Conservation (phyloP, 30 jellyfish, hydroid and myxozoan genomes). For the Turritopsis dohrnii region DNA sequence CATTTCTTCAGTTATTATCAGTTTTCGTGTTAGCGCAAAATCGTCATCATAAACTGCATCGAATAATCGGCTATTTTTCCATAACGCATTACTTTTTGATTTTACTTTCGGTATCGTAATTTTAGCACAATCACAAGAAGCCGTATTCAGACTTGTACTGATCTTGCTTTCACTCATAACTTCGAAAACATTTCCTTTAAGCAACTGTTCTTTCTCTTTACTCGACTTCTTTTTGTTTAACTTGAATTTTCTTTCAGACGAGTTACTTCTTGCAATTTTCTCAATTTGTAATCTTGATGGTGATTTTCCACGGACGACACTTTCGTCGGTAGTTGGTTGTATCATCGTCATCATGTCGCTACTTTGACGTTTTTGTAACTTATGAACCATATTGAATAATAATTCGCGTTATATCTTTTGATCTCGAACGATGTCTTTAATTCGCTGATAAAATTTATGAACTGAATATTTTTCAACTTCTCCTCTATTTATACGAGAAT, state of each 20-base stretch:
- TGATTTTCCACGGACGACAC: neutral
- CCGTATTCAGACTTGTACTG: neutral
- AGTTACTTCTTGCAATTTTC: neutral
- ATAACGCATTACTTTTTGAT: neutral
- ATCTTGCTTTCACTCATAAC: neutral
- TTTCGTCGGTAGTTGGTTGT: conserved; percentile 12
- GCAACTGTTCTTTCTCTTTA: conserved; percentile 4
- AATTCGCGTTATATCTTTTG: too few relatives aligned
- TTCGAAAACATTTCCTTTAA: conserved; percentile 16
- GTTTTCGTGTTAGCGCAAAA: conserved; percentile 16
- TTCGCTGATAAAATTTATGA: neutral
- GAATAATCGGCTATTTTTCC: conserved; percentile 15
- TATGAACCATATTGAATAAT: conserved; percentile 16
- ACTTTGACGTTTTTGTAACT: conserved; percentile 22
- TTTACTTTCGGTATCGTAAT: conserved; percentile 11
- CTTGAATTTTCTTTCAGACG: conserved; percentile 22
- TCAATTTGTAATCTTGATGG: conserved; percentile 13
- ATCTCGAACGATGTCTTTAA: neutral
- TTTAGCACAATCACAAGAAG: neutral
- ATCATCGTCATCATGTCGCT: neutral
- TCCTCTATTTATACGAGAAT: conserved; percentile 3
- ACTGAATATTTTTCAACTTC: neutral
- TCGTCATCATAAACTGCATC: conserved; percentile 34
- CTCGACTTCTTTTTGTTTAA: conserved; percentile 17
- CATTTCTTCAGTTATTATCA: conserved; percentile 17